Conservation (phyloP, 2,888 invertebrate genomes). For the Tetropium fuscum region DNA sequence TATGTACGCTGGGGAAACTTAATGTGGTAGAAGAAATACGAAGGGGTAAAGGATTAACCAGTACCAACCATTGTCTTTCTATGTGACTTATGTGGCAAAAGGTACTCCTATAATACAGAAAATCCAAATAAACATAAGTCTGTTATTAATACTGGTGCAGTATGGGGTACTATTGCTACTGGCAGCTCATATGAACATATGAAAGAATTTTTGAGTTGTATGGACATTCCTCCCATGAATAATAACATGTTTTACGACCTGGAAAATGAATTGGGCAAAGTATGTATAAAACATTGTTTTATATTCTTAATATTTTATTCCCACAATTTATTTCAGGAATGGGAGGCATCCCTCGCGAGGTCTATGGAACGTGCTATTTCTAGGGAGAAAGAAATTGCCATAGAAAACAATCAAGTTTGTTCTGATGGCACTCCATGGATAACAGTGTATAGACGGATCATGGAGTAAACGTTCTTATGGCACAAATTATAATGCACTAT, state of each 20-base stretch:
- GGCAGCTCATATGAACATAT: slow-evolving; percentile 34
- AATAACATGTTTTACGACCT: slow-evolving; percentile 28
- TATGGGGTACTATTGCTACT: slow-evolving; percentile 39
- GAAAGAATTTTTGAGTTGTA: slow-evolving; percentile 31
- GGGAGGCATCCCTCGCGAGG: slow-evolving; percentile 10
- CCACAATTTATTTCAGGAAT: slow-evolving; percentile 30
- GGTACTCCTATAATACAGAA: slow-evolving; percentile 26
- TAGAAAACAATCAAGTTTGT: slow-evolving; percentile 25
- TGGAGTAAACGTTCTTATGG: slow-evolving; percentile 46
- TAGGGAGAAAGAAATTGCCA: slow-evolving; percentile 31
- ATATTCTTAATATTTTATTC: too few relatives aligned
- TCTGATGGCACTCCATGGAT: slow-evolving; percentile 40
- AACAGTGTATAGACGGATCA: slow-evolving; percentile 46
- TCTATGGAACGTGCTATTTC: neutral
- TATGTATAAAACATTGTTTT: too few relatives aligned
- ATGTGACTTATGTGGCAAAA: slow-evolving; percentile 27
- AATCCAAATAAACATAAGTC: slow-evolving; percentile 23
- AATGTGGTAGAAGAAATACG: slow-evolving; percentile 29
- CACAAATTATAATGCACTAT: slow-evolving; percentile 40
- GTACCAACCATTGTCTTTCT: slow-evolving; percentile 32
- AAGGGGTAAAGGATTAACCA: slow-evolving; percentile 23
- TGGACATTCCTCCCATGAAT: slow-evolving; percentile 38
- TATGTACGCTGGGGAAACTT: slow-evolving; percentile 29
- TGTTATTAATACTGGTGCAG: slow-evolving; percentile 32
- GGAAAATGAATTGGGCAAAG: slow-evolving; percentile 32